phyloP scores from a whole-genome alignment of 92 coral and sea anemone species.

The Ricordea florida region DNA sequence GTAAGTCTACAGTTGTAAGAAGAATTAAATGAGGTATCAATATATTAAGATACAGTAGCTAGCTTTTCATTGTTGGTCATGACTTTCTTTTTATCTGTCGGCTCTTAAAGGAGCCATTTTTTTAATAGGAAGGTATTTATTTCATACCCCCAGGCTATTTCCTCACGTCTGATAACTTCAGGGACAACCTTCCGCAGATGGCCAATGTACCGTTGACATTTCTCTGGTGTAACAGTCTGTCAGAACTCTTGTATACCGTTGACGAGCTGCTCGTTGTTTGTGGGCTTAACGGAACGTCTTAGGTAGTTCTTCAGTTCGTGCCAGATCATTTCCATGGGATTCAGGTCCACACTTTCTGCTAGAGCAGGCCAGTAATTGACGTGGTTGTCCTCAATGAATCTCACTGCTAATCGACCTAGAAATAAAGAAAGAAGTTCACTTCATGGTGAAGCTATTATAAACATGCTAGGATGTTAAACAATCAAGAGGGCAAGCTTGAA shows the following conservation, averaged over 20 bases:
- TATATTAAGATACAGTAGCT: no score
- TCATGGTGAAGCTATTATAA: no score
- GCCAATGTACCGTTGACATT: constrained; percentile 17
- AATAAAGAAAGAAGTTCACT: no score
- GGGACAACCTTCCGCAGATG: constrained; percentile 33
- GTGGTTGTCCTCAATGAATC: neutral
- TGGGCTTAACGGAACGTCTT: constrained; percentile 13
- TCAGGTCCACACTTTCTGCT: constrained; percentile 41
- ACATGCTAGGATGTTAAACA: no score
- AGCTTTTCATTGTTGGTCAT: no score
- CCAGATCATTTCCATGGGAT: constrained; percentile 30
- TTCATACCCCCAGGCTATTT: neutral
- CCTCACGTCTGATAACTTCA: neutral
- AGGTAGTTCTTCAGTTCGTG: constrained; percentile 15
- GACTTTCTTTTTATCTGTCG: constrained; percentile 54
- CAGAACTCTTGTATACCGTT: constrained; percentile 5
- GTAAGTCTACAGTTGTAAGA: no score
- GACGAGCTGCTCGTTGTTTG: constrained; percentile 10
- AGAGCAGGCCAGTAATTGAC: constrained; percentile 38
- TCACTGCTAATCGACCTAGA: constrained; percentile 17
- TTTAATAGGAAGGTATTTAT: no score
- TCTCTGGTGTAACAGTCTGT: neutral
- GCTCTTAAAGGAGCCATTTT: constrained; percentile 76
- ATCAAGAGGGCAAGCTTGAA: no score
- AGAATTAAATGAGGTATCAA: no score